Base-by-base conservation (phyloP, 2,113 vertebrate species). In the Microtus pennsylvanicus region DNA sequence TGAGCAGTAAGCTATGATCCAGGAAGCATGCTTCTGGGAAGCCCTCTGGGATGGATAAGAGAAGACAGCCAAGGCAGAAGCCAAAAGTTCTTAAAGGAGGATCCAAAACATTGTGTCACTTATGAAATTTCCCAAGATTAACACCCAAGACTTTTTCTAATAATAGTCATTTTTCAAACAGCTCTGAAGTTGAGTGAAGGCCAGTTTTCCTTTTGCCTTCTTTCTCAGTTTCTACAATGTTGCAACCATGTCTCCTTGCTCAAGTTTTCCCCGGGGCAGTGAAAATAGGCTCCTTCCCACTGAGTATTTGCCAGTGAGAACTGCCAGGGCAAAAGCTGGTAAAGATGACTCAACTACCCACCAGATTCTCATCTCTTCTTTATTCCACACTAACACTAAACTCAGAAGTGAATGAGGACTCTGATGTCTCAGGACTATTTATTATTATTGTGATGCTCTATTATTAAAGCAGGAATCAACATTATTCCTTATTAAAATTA, bases 201-300 rank as follows among this genome's bases (percentile, higher is more conserved):
- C 91, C 92, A 88, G 38, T 94, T 94, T 90, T 87, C 78, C n/a
- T 77, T 96, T 91, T 78, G 47, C 74, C 87, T 94, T 91, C 33
- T 65, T 95, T 96, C 89, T 95, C 88, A 92, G 76, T 95, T 63
- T 81, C 65, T 89, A 24, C 35, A 82, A 2, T 35, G 55, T 88
- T 74, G 77, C 89, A 96, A 80, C 69, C 47, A 16, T 22, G 10
- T 50, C 77, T 94, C 81, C 70, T 87, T 78, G 93, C 89, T 93
- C 89, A 65, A 76, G 70, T 93, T 88, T 69, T 38, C 80, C 67
- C 8, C 7, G n/a, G 72, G 33, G 80, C 47, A 7, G 47, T 42
- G 58, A 88, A 67, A 75, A 52, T 61, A 45, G 90, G 75, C 77
- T 38, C 52, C 93, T 76, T 85, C 77, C 35, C 88, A 90, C 24